Evolutionary conservation across 1,140 invertebrate species (phyloP).

Genomic region (Cydia fagiglandana): DNA sequence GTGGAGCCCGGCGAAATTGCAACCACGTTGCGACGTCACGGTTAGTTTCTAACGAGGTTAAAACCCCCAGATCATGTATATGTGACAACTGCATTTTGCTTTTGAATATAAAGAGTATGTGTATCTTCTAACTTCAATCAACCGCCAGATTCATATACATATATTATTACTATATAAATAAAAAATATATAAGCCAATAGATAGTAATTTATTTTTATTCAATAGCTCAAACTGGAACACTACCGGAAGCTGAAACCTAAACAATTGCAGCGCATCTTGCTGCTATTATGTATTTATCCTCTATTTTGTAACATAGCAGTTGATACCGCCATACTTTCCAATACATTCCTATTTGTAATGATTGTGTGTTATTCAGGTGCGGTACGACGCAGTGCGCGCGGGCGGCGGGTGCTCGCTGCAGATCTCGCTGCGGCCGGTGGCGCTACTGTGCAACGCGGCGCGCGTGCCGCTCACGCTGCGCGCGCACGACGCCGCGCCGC

Average conservation of each 20-base stretch:
- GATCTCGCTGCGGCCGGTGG: conserved; percentile 51
- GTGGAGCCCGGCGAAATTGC: conserved; percentile 53
- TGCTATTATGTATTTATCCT: too few relatives aligned
- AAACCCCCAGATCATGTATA: neutral
- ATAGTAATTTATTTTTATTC: too few relatives aligned
- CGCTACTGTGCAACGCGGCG: conserved; percentile 61
- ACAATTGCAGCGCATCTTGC: too few relatives aligned
- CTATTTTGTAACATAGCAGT: too few relatives aligned
- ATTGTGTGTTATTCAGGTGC: conserved; percentile 42
- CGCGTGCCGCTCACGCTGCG: conserved; percentile 55
- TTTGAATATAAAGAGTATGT: neutral
- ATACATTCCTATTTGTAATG: too few relatives aligned
- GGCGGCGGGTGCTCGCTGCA: conserved; percentile 62
- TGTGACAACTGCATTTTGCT: neutral
- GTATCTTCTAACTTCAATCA: too few relatives aligned
- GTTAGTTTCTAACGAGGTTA: conserved; percentile 40
- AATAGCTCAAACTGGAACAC: too few relatives aligned
- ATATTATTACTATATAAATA: too few relatives aligned
- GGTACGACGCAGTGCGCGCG: conserved; percentile 52
- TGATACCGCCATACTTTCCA: too few relatives aligned
- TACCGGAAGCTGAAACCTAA: too few relatives aligned
- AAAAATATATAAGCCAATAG: too few relatives aligned
- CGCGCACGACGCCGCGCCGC: conserved; percentile 59
- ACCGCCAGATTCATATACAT: too few relatives aligned
- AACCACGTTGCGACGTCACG: conserved; percentile 57